These are phyloP conservation scores for Luidia sarsii DNA, from an alignment of 53 echinoderm and acorn worm species.

Conservation along the genomic window DNA sequence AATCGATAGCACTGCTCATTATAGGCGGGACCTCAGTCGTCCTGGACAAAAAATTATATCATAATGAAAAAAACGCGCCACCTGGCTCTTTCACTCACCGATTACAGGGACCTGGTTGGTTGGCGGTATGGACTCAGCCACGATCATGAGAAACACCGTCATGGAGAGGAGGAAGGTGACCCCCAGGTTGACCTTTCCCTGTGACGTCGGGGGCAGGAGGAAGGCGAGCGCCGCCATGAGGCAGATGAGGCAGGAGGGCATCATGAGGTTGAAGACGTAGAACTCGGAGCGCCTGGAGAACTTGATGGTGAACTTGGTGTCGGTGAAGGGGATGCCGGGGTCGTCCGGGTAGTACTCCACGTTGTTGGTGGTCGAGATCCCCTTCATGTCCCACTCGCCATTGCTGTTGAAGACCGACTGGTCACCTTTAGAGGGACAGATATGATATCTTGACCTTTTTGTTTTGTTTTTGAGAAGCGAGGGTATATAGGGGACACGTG, in stretches of 20 bases:
- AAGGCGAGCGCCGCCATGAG: conserved; percentile 94
- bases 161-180: conserved; percentile 96
- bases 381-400: conserved; percentile 97
- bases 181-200: conserved; percentile 94
- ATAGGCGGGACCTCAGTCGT: no score
- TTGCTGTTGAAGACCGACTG: conserved; percentile 82
- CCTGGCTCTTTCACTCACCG: no score
- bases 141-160: conserved; percentile 97
- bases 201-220: conserved; percentile 89
- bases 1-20: no score
- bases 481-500: no score
- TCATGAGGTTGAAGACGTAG: conserved; percentile 93
- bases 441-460: background rate
- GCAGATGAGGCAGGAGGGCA: conserved; percentile 88
- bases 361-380: conserved; percentile 68
- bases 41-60: no score
- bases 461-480: no score
- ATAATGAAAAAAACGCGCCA: no score
- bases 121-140: conserved; percentile 95
- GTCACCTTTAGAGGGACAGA: conserved; percentile 74
- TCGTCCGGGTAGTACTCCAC: conserved; percentile 92
- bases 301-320: conserved; percentile 79
- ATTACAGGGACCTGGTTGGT: conserved; percentile 91
- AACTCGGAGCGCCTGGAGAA: conserved; percentile 76
- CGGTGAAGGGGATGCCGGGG: conserved; percentile 90